These are phyloP conservation scores for Tribolium castaneum DNA, from an alignment of 1,140 invertebrate genomes.

Conservation along the genomic window DNA sequence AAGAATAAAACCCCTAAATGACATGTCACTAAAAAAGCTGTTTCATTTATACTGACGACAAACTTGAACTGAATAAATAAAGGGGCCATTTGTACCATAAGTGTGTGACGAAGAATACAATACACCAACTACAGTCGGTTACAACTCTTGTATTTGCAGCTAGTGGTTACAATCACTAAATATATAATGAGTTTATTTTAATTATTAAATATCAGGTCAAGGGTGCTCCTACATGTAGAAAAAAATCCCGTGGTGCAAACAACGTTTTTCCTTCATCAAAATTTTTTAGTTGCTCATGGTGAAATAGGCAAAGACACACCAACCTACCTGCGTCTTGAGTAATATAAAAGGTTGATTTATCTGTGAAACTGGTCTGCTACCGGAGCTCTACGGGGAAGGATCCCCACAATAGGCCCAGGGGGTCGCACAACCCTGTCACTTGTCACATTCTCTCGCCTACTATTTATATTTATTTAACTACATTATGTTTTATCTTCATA, in stretches of 20 bases:
- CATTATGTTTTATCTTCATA: constrained; percentile 52
- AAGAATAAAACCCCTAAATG: constrained; percentile 46
- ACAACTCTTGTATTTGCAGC: background rate
- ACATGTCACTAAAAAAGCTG: constrained; percentile 38
- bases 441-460: constrained; percentile 54
- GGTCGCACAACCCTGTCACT: constrained; percentile 54
- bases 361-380: constrained; percentile 47
- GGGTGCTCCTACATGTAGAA: too few relatives aligned
- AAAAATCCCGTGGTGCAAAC: constrained; percentile 26
- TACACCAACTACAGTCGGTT: too few relatives aligned
- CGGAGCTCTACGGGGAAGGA: constrained; percentile 38
- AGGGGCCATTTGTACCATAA: constrained; percentile 6
- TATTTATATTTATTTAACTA: constrained; percentile 56
- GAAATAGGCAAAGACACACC: constrained; percentile 30
- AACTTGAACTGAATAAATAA: background rate
- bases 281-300: constrained; percentile 29
- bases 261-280: background rate
- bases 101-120: too few relatives aligned
- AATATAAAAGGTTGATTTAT: constrained; percentile 54
- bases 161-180: background rate
- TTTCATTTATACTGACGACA: constrained; percentile 34
- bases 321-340: constrained; percentile 41
- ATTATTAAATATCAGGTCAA: too few relatives aligned
- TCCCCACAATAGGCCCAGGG: constrained; percentile 48
- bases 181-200: too few relatives aligned